Base-by-base conservation (phyloP, 2,113 vertebrate species). In the Eulemur macaco region DNA sequence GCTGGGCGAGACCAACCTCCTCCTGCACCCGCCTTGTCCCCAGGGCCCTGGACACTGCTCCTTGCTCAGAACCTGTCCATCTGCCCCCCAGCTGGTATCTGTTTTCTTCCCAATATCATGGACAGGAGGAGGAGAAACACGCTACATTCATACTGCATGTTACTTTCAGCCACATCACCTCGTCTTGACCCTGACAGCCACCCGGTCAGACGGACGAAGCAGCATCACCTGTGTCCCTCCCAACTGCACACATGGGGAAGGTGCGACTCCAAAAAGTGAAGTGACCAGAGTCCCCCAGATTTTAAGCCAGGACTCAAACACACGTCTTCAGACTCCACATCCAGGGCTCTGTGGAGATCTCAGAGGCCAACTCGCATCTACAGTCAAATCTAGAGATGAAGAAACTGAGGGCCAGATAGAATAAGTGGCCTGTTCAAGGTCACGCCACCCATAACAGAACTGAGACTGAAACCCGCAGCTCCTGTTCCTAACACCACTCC, bases 131-230 rank as follows among this genome's bases (percentile, higher is more conserved):
- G n/a, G 8, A 54, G 25, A 2, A 47, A 23, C 42, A 1, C 0
- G 15, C 42, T 3, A 0, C 15, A 4, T 17, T 25, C 68, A 21
- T 1, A 6, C 17, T 14, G 29, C 23, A 14, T 52, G 2, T 69
- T 18, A 14, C 2, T 37, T 47, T 39, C 56, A 42, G 52, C n/a
- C 9, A 21, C n/a, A 8, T 37, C 15, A 31, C 42, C 64, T 29
- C 13, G 21, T 42, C 86, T 31, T 25, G 21, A 58, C 13, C 37
- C 60, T 17, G 17, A 56, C 56, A 52, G 11, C 63, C 31, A 56
- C 50, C 29, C 0, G 4, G 21, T 64, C 9, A 13, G 77, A 45
- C 0, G 1, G 39, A 42, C 12, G 3, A 14, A 0, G 2, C 7
- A 23, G 64, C 6, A 4, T 27, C 11, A 23, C 17, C 54, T 4